Base-by-base conservation (phyloP, 1,140 invertebrate species). In the Leptinotarsa texana region DNA sequence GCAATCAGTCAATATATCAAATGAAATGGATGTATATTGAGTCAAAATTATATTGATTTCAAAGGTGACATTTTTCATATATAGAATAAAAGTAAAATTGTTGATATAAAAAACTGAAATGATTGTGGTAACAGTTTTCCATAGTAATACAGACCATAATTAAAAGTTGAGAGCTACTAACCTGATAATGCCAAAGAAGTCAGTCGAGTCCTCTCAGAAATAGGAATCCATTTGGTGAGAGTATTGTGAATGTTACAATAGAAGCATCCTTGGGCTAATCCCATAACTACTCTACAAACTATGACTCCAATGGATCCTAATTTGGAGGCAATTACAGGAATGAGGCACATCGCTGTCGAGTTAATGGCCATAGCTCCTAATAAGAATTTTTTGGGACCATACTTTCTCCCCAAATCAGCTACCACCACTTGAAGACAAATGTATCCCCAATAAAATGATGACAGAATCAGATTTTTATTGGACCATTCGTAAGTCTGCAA, bases 231-330 rank as follows among this genome's bases (percentile, higher is more conserved):
- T 80, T 92, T 92, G 0, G 94, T 91, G 75, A 96, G 85, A 3
- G 96, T 85, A 0, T 91, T 91, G 79, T 96, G 94, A 6, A 94
- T 87, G 65, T 90, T 89, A 0, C 95, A 95, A 80, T 93, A 93
- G 4, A 94, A 87, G 1, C 94, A 89, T 13, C 95, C 95, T 86
- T 96, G 91, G 27, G 87, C 88, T 0, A 96, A 82, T 0, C 96
- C 95, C 84, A 94, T 91, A 0, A 93, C 75, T 0, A 95, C 89
- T 33, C 95, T 87, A 17, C 90, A 86, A 79, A 84, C 83, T 82
- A 88, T 88, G 69, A 93, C 83, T 73, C 88, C 86, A 82, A 90
- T 82, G 89, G 90, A 92, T 15, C 88, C 90, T 3, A 81, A 72
- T 17, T 63, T 27, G 17, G 77, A 85, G 82, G 82, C 87, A 81